Evolutionary conservation across 1,140 invertebrate genomes (phyloP).

Genomic region (Aphidius ervi): DNA sequence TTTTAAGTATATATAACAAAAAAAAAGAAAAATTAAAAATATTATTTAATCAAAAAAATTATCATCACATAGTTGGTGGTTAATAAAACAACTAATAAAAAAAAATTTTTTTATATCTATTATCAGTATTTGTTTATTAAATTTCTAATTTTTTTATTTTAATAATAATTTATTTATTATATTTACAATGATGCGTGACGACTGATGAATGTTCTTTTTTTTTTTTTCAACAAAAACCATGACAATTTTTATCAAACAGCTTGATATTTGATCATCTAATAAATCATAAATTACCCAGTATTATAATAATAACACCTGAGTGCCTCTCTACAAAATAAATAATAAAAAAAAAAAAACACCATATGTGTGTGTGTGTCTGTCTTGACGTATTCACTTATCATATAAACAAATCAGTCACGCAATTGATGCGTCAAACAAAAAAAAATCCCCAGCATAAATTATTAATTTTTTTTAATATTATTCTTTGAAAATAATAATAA

Average conservation of each 20-base stretch:
- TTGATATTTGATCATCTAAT: slow-evolving; percentile 20
- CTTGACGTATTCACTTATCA: slow-evolving; percentile 18
- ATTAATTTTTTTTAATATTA: not conserved
- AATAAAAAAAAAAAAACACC: slow-evolving; percentile 11
- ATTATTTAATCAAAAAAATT: too few species aligned
- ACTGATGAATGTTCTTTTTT: too few species aligned
- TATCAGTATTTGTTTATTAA: too few species aligned
- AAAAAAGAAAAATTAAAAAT: too few species aligned
- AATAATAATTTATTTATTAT: too few species aligned
- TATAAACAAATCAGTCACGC: slow-evolving; percentile 27
- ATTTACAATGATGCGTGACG: too few species aligned
- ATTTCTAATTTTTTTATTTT: too few species aligned
- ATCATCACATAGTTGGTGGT: too few species aligned
- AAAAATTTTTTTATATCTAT: too few species aligned
- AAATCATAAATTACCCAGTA: slow-evolving; percentile 39
- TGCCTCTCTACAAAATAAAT: slow-evolving; percentile 10
- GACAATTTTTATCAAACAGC: slow-evolving; percentile 7
- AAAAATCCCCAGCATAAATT: too few species aligned
- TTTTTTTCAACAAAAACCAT: not conserved
- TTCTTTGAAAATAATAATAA: not conserved
- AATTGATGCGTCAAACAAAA: not conserved
- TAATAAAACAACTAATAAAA: too few species aligned
- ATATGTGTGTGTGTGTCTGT: slow-evolving; percentile 15
- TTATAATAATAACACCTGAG: slow-evolving; percentile 41
- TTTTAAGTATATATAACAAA: too few species aligned